Evolutionary conservation across 1,140 invertebrate genomes (phyloP).

Genomic region (Zophobas atratus): DNA sequence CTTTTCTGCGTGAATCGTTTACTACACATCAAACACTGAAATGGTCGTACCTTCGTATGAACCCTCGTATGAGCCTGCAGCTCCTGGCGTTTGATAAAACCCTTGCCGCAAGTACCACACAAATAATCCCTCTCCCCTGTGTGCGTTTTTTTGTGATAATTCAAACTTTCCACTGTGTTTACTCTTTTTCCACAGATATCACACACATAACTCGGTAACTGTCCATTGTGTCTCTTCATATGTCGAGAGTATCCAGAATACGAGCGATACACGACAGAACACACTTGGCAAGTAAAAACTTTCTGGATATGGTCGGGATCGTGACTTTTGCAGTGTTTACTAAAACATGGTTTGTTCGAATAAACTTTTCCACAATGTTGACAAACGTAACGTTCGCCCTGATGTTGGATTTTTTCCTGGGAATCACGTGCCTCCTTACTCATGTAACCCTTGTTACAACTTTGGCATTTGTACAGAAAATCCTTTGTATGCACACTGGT

Average conservation of each 20-base stretch:
- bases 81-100: conserved; percentile 3
- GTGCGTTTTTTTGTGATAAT: conserved; percentile 33
- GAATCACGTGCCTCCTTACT: too few species aligned
- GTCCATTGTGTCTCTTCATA: conserved; percentile 62
- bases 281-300: neutral
- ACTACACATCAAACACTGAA: neutral
- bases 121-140: conserved; percentile 41
- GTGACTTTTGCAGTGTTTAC: neutral
- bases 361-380: neutral
- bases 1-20: neutral
- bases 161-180: neutral
- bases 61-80: conserved; percentile 61
- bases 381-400: neutral
- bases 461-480: too few species aligned
- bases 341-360: neutral
- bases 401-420: too few species aligned
- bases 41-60: too few species aligned
- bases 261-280: neutral
- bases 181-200: conserved; percentile 24
- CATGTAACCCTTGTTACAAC: too few species aligned
- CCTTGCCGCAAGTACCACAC: conserved; percentile 48
- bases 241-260: conserved; percentile 68
- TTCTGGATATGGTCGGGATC: neutral
- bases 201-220: conserved; percentile 9
- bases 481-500: too few species aligned